A percentile compares a stretch with the other conserved stretches of the same genome.
phyloP scores from a whole-genome alignment of 2,797 vertebrate species.

The Mormyrus proboscirostris region DNA sequence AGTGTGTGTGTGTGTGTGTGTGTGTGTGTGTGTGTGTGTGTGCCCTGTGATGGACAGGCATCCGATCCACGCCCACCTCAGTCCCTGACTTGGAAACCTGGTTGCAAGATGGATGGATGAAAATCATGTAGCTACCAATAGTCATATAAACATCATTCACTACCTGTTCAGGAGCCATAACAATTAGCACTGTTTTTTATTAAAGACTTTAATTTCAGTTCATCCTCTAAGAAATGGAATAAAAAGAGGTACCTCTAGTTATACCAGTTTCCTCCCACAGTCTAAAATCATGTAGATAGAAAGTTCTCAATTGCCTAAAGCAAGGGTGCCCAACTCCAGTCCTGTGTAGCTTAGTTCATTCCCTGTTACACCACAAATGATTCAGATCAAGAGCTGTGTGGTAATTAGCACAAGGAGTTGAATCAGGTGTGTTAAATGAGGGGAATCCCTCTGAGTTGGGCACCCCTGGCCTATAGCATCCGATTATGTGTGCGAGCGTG shows the following conservation, averaged over 20 bases:
- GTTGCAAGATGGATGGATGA: not conserved
- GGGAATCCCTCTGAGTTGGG: too few relatives aligned
- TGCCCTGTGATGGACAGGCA: not conserved
- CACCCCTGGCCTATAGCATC: not conserved
- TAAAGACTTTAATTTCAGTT: not conserved
- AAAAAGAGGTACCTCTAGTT: not conserved
- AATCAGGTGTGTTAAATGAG: too few relatives aligned
- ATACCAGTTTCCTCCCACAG: not conserved
- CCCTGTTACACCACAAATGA: too few relatives aligned
- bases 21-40: not conserved
- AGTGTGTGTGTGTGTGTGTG: not conserved
- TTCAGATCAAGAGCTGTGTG: too few relatives aligned
- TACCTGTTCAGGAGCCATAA: not conserved
- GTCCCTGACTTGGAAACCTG: not conserved
- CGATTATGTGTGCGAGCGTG: not conserved
- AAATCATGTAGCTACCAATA: not conserved
- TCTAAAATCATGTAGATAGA: not conserved
- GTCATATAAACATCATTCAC: not conserved
- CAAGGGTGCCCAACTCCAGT: too few relatives aligned
- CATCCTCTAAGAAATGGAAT: not conserved
- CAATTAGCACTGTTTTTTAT: not conserved
- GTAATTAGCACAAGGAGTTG: too few relatives aligned
- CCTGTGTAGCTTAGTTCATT: too few relatives aligned
- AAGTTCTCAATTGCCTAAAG: not conserved
- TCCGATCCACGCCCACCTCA: not conserved